Conservation (phyloP, 2,888 invertebrate species). For the Tinea trinotella region DNA sequence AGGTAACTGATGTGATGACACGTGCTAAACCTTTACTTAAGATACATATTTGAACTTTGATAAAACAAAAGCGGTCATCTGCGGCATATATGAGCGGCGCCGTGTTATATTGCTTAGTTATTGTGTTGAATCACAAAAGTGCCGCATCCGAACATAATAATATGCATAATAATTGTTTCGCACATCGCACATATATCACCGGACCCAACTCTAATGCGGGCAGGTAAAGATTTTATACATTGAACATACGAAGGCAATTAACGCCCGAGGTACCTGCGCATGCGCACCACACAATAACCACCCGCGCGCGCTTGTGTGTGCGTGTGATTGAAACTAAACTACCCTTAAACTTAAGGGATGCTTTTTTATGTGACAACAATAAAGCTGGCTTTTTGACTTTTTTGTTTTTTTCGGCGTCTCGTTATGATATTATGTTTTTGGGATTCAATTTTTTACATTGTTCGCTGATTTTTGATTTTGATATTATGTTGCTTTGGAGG, state of each 20-base stretch:
- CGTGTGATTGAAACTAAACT: conserved; percentile 2
- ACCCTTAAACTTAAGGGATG: conserved; percentile 1
- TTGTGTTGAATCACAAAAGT: too few relatives aligned
- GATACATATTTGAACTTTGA: too few relatives aligned
- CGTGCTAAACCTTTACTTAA: too few relatives aligned
- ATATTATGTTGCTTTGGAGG: too few relatives aligned
- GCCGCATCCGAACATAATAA: conserved; percentile 4
- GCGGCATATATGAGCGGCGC: too few relatives aligned
- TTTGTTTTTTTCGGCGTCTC: not conserved
- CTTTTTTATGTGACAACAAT: conserved; percentile 3
- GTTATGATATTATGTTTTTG: not conserved
- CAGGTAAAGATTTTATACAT: conserved; percentile 60
- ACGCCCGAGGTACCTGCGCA: conserved; percentile 59
- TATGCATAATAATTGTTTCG: not conserved
- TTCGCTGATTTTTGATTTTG: not conserved
- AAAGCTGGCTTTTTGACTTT: not conserved
- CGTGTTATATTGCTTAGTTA: too few relatives aligned
- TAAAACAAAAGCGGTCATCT: too few relatives aligned
- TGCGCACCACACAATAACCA: conserved; percentile 57
- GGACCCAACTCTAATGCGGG: conserved; percentile 29
- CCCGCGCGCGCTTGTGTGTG: conserved; percentile 48
- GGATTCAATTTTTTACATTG: not conserved
- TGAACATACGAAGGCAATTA: conserved; percentile 70
- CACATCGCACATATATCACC: conserved; percentile 25
- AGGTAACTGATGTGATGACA: too few relatives aligned